Evolutionary conservation across 2,888 invertebrate species (phyloP), one percentile per base, ranked within the genome.

Genomic region (Conchocele bisecta): DNA sequence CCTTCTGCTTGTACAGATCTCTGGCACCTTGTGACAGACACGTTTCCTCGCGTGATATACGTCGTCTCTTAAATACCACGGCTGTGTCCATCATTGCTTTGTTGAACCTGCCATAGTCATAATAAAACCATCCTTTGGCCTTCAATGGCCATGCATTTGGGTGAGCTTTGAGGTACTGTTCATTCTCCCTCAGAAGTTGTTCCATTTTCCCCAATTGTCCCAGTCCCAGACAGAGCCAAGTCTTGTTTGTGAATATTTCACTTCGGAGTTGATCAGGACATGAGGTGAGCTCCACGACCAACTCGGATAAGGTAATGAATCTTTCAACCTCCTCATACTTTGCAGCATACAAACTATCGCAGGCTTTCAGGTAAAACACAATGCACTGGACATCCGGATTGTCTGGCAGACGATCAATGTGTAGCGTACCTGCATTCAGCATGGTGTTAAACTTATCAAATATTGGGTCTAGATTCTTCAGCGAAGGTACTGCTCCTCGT

Each of bases 121-220:
- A 37, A 53, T 53, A 53, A 31, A 57, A 57, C 57, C 57, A 57
- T 6, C 57, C 57, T 20, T 26, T 22, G 13, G 57, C 57, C 20
- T 17, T 57, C 11, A 11, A 22, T 11, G 57, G n/a, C 57, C 57
- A 57, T 3, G 15, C 22, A 26, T n/a, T 42, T 7, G 57, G 57
- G 24, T 26, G 26, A 11, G 13, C n/a, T 37, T 35, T 37, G 26
- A 41, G 24, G 29, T 26, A 17, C 24, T 58, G 58, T 31, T 58
- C 58, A 29, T 44, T 2, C 20, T 58, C 31, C 20, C 33, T 24
- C 17, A 58, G 22, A 1, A 29, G n/a, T n/a, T 17, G 13, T n/a
- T 24, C 33, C 58, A 58, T 58, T 31, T 58, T 58, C 9, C 58
- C 58, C 20, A 44, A 3, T 44, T 33, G 17, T 1, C 24, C 22